These are phyloP conservation scores for Onychomys arenicola DNA, from an alignment of 2,797 vertebrate species.

Conservation along the genomic window DNA sequence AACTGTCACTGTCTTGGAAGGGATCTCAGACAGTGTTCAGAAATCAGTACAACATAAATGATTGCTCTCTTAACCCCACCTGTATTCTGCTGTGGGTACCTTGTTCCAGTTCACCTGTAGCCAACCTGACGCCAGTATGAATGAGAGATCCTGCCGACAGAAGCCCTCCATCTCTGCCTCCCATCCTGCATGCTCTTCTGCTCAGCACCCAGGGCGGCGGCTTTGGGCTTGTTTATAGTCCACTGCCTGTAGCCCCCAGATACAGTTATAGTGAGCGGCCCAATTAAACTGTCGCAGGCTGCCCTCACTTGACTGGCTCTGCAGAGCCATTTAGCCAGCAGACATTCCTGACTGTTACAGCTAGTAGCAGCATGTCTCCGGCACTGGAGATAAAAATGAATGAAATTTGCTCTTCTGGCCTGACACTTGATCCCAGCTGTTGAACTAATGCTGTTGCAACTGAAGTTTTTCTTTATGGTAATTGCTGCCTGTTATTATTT, in stretches of 20 bases:
- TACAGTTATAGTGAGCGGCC: conserved; percentile 88
- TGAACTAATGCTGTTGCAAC: conserved; percentile 85
- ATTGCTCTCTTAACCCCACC: conserved; percentile 88
- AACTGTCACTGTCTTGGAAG: conserved; percentile 87
- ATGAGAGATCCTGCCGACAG: conserved; percentile 86
- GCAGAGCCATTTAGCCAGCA: conserved; percentile 88
- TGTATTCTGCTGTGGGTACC: conserved; percentile 83
- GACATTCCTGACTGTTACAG: conserved; percentile 88
- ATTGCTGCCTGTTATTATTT: conserved; percentile 89
- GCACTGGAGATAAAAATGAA: conserved; percentile 86
- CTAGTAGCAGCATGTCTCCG: conserved; percentile 85
- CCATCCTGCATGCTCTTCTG: conserved; percentile 59
- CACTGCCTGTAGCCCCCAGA: conserved; percentile 86
- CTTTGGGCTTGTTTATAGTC: conserved; percentile 86
- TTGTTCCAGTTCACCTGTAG: conserved; percentile 88
- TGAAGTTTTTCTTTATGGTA: conserved; percentile 88
- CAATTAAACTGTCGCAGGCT: conserved; percentile 90
- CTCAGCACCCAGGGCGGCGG: conserved; percentile 78
- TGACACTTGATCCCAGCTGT: conserved; percentile 87
- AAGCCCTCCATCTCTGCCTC: conserved; percentile 71
- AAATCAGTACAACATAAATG: conserved; percentile 91
- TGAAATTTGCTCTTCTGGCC: conserved; percentile 87
- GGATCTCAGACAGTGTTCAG: conserved; percentile 89
- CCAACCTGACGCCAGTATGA: conserved; percentile 90
- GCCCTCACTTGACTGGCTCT: conserved; percentile 87